phyloP scores from a whole-genome alignment of 2,888 invertebrate species.

The Zelleria hepariella region DNA sequence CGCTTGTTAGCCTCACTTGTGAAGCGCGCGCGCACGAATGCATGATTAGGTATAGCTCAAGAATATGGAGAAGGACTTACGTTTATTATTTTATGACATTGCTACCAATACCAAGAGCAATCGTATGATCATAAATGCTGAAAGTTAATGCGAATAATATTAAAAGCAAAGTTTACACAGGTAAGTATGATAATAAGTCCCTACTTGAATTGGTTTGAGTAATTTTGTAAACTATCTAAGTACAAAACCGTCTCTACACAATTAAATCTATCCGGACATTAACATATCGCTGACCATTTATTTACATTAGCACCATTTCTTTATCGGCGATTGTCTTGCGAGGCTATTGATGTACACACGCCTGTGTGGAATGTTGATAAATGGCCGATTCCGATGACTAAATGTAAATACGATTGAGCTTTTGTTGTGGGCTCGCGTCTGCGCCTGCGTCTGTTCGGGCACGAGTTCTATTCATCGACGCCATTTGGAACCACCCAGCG shows the following conservation, averaged over 20 bases:
- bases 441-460: conserved; percentile 30
- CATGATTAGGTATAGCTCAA: conserved; percentile 30
- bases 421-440: conserved; percentile 32
- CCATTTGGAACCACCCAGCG: conserved; percentile 11
- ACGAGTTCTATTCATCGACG: conserved; percentile 25
- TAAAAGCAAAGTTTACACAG: too few relatives aligned
- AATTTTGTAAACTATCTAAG: neutral
- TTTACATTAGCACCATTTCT: conserved; percentile 70
- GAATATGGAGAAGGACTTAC: conserved; percentile 26
- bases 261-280: conserved; percentile 35
- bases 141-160: too few relatives aligned
- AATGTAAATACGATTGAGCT: conserved; percentile 61
- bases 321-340: conserved; percentile 62
- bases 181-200: too few relatives aligned
- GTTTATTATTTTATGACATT: neutral
- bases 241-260: conserved; percentile 28
- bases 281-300: conserved; percentile 65
- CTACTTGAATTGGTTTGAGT: too few relatives aligned
- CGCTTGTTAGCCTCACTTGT: conserved; percentile 68
- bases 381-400: conserved; percentile 49
- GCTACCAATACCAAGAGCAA: too few relatives aligned
- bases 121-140: too few relatives aligned
- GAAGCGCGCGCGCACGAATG: conserved; percentile 48
- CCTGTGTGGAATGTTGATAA: conserved; percentile 49
- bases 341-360: conserved; percentile 41